A percentile compares a stretch with the other conserved stretches of the same genome.
Evolutionary conservation across 1,140 invertebrate genomes (phyloP).

Genomic region (Cryptotermes secundus): DNA sequence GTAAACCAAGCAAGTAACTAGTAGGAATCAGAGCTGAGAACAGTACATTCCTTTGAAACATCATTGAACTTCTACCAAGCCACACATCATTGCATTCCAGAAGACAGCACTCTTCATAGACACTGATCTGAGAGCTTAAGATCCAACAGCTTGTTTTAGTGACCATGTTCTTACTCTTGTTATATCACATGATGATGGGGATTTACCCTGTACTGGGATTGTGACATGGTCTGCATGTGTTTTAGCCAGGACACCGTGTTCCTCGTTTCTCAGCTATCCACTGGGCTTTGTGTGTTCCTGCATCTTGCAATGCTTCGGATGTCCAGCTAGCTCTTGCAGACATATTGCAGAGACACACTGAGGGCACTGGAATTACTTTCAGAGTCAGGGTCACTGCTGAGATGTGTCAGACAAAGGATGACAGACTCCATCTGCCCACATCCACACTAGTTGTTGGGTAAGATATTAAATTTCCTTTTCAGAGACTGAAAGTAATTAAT

Average conservation of each 20-base stretch:
- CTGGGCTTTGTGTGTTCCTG: slow-evolving; percentile 63
- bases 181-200: no score
- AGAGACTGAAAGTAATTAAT: no score
- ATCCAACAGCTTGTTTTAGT: no score
- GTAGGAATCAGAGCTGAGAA: no score
- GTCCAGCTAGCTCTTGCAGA: slow-evolving; percentile 56
- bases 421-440: slow-evolving; percentile 11
- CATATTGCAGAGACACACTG: slow-evolving; percentile 49
- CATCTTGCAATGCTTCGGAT: slow-evolving; percentile 55
- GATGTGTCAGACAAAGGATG: slow-evolving; percentile 55
- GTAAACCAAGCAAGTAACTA: no score
- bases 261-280: slow-evolving; percentile 61
- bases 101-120: no score
- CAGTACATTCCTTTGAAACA: no score
- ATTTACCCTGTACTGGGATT: no score
- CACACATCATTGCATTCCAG: no score
- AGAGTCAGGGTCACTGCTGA: slow-evolving; percentile 56
- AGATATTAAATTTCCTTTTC: background rate
- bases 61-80: no score
- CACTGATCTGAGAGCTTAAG: no score
- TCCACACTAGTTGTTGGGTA: background rate
- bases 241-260: slow-evolving; percentile 63
- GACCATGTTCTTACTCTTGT: no score
- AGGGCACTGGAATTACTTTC: slow-evolving; percentile 52
- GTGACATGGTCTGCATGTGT: background rate